Percentiles rank a stretch among this genome's conserved stretches.
Evolutionary conservation across 1,140 invertebrate species (phyloP).

Genomic region (Thereuonema tuberculata): DNA sequence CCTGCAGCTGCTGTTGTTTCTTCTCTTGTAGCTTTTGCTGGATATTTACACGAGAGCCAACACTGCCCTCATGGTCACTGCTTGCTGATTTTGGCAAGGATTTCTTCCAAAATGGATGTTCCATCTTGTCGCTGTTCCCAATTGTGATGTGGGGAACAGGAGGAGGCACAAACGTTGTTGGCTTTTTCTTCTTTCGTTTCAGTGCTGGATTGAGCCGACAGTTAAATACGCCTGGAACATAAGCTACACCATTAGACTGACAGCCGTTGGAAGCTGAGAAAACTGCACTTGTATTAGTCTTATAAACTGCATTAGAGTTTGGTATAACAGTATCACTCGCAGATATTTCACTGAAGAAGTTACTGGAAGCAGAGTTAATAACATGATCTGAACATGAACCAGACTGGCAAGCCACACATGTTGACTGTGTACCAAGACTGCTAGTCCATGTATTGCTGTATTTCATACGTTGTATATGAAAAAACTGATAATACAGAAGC

Average conservation of each 20-base stretch:
- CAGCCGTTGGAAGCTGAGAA: constrained; percentile 9
- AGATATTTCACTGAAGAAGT: constrained; percentile 12
- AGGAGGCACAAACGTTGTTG: constrained; percentile 67
- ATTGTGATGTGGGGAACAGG: constrained; percentile 36
- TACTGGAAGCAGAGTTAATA: background rate
- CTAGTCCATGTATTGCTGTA: constrained; percentile 16
- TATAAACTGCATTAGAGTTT: constrained; percentile 7
- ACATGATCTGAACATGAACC: constrained; percentile 19
- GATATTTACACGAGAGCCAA: constrained; percentile 63
- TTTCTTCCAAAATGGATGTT: constrained; percentile 63
- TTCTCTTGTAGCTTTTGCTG: constrained; percentile 76
- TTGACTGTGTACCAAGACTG: background rate
- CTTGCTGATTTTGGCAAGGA: constrained; percentile 44
- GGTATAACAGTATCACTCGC: background rate
- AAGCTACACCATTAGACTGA: constrained; percentile 16
- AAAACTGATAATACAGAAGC: constrained; percentile 63
- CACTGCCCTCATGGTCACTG: constrained; percentile 54
- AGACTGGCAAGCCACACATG: constrained; percentile 15
- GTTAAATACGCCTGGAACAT: constrained; percentile 72
- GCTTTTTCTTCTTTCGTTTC: constrained; percentile 77
- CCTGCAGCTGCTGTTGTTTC: constrained; percentile 70
- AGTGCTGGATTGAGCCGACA: constrained; percentile 65
- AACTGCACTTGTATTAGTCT: constrained; percentile 15
- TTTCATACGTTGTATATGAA: constrained; percentile 43
- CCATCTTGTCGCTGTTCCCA: constrained; percentile 21